A percentile compares a stretch with the other conserved stretches of the same genome.
Evolutionary conservation across 2,113 vertebrate genomes (phyloP).

Genomic region (Dasyurus viverrinus): DNA sequence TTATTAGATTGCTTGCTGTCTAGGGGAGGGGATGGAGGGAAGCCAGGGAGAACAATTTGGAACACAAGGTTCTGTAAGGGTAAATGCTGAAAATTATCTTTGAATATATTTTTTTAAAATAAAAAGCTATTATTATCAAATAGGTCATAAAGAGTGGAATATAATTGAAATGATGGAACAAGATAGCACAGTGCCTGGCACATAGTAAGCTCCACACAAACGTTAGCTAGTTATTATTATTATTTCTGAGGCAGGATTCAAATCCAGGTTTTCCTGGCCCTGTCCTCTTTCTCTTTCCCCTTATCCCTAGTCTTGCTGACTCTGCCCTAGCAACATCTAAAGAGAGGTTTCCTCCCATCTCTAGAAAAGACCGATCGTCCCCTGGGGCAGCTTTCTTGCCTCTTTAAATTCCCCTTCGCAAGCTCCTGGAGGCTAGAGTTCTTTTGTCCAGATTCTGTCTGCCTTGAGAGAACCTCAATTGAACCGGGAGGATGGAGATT

Average conservation of each 20-base stretch:
- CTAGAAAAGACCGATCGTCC: not conserved
- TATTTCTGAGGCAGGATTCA: not conserved
- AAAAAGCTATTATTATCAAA: too few species aligned
- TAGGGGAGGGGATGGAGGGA: too few species aligned
- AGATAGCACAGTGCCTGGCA: not conserved
- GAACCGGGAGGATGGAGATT: not conserved
- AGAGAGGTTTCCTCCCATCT: not conserved
- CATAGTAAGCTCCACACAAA: not conserved
- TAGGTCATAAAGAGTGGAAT: not conserved
- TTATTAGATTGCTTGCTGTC: too few species aligned
- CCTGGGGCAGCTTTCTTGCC: not conserved
- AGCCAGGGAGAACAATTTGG: too few species aligned
- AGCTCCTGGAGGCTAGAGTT: not conserved
- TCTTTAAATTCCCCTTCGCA: not conserved
- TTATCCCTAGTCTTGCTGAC: not conserved
- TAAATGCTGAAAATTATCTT: too few species aligned
- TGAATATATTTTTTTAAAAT: too few species aligned
- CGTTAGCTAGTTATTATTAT: not conserved
- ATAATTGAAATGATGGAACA: not conserved
- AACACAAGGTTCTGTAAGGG: too few species aligned
- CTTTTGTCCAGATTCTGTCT: not conserved
- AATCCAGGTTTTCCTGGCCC: not conserved
- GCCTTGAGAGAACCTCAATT: not conserved
- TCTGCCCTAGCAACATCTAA: not conserved
- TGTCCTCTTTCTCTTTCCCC: not conserved